Percentiles rank a stretch among this genome's conserved stretches.
phyloP scores from a whole-genome alignment of 1,140 invertebrate species.

The Aleiodes sp. region DNA sequence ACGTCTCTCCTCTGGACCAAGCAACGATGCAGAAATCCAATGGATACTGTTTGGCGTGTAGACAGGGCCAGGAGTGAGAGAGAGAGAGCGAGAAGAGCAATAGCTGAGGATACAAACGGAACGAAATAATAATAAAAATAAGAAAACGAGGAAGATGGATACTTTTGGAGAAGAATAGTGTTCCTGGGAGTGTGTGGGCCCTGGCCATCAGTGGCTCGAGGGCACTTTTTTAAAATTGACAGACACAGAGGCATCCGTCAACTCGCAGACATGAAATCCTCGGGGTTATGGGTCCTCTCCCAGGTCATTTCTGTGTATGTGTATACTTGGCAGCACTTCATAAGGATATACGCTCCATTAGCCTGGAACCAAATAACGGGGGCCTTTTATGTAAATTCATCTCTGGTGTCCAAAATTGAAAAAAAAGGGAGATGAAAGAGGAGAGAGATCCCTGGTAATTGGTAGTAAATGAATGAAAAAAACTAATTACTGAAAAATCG shows the following conservation, averaged over 20 bases:
- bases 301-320: too few relatives aligned
- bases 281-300: background rate
- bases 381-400: conserved; percentile 62
- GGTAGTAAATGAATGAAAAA: conserved; percentile 56
- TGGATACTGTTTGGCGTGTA: conserved; percentile 13
- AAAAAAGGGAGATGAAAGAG: too few relatives aligned
- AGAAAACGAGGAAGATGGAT: background rate
- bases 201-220: conserved; percentile 19
- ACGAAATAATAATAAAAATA: conserved; percentile 20
- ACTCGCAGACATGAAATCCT: conserved; percentile 18
- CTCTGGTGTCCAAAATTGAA: too few relatives aligned
- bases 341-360: conserved; percentile 40
- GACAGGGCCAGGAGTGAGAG: conserved; percentile 1
- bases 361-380: conserved; percentile 44
- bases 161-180: too few relatives aligned
- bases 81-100: background rate
- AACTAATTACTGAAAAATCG: conserved; percentile 53
- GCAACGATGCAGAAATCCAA: conserved; percentile 41
- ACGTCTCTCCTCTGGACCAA: conserved; percentile 48
- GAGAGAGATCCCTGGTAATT: too few relatives aligned
- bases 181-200: background rate
- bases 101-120: background rate
- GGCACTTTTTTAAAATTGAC: conserved; percentile 41
- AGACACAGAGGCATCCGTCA: conserved; percentile 38
- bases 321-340: conserved; percentile 25